Percentiles rank a stretch among this genome's conserved stretches.
Evolutionary conservation across 2,888 invertebrate genomes (phyloP).

Genomic region (Resseliella maxima): DNA sequence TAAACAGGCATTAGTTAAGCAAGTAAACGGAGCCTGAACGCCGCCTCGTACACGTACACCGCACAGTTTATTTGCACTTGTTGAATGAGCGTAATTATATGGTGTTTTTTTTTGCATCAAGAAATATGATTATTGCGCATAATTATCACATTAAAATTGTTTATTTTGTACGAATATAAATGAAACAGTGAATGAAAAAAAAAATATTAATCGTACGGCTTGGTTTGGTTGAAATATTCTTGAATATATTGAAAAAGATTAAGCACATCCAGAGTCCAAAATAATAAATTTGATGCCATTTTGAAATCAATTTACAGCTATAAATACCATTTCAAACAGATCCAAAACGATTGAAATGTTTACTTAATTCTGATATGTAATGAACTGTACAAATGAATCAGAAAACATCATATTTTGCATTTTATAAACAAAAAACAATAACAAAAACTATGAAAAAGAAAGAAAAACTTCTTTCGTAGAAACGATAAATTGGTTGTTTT

Average conservation of each 20-base stretch:
- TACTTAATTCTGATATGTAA: not conserved
- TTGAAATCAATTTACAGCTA: not conserved
- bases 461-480: not conserved
- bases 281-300: slow-evolving; percentile 13
- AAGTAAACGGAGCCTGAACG: not conserved
- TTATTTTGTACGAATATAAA: not conserved
- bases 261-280: slow-evolving; percentile 15
- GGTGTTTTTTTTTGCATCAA: slow-evolving; percentile 35
- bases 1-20: slow-evolving; percentile 6
- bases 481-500: not conserved
- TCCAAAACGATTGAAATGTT: not conserved
- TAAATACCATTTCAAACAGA: not conserved
- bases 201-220: not conserved
- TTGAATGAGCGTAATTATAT: slow-evolving; percentile 41
- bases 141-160: slow-evolving; percentile 25
- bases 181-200: not conserved
- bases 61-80: slow-evolving; percentile 8
- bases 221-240: no score
- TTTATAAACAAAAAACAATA: not conserved
- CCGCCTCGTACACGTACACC: not conserved
- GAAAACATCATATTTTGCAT: slow-evolving; percentile 12
- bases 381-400: not conserved
- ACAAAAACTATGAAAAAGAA: not conserved
- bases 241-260: not conserved
- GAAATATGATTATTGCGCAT: slow-evolving; percentile 51